A percentile compares a stretch with the other conserved stretches of the same genome.
phyloP scores from a whole-genome alignment of 2,113 vertebrate genomes.

The Cryptomyrus ogoouensis region DNA sequence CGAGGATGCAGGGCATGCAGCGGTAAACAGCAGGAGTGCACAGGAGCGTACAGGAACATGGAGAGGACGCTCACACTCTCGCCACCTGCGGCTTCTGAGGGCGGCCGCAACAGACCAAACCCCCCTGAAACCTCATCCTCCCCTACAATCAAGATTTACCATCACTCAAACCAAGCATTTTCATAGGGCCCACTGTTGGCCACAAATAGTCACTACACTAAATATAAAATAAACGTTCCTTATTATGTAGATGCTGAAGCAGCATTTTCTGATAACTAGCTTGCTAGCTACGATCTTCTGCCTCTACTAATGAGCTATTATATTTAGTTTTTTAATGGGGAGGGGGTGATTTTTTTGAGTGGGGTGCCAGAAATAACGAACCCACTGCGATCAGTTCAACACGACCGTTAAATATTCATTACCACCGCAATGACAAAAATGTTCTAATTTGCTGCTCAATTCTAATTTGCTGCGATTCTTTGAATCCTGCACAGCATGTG shows the following conservation, averaged over 20 bases:
- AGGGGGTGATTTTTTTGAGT: not conserved
- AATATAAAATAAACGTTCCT: not conserved
- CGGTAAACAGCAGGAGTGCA: not conserved
- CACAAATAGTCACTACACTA: not conserved
- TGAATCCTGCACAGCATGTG: not conserved
- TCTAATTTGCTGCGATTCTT: not conserved
- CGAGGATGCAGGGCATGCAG: not conserved
- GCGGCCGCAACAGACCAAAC: not conserved
- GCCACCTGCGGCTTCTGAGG: not conserved
- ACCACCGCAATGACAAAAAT: not conserved
- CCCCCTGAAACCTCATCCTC: not conserved
- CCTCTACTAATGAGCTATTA: not conserved
- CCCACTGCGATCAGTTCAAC: not conserved
- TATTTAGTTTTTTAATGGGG: not conserved
- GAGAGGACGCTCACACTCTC: not conserved
- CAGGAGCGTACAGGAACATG: not conserved
- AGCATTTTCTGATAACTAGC: not conserved
- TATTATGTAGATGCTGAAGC: not conserved
- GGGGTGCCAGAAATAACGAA: not conserved
- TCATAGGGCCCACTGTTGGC: not conserved
- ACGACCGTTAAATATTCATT: not conserved
- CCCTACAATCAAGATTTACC: not conserved
- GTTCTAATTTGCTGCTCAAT: not conserved
- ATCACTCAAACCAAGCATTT: not conserved
- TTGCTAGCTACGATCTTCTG: not conserved